These are phyloP conservation scores for Mya arenaria DNA, from an alignment of 1,140 invertebrate genomes.

Conservation along the genomic window DNA sequence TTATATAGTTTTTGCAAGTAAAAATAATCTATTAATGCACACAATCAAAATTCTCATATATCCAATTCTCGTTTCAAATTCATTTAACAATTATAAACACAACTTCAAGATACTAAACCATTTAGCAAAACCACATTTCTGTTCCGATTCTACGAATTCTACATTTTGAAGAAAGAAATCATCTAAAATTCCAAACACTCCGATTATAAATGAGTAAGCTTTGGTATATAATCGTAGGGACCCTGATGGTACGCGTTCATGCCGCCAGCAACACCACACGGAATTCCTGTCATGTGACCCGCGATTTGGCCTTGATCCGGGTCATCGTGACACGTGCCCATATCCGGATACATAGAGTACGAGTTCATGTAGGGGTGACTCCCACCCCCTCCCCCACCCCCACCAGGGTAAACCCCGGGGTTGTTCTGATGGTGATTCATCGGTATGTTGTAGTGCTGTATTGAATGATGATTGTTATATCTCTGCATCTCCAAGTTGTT, in stretches of 20 bases:
- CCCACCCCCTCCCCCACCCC: constrained; percentile 7
- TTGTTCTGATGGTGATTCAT: constrained; percentile 51
- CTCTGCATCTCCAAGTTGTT: constrained; percentile 48
- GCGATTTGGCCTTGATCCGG: constrained; percentile 50
- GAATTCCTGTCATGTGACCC: constrained; percentile 52
- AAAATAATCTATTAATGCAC: too few relatives aligned
- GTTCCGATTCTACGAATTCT: too few relatives aligned
- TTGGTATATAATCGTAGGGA: constrained; percentile 67
- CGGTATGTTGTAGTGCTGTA: constrained; percentile 53
- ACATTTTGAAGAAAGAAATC: too few relatives aligned
- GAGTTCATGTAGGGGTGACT: constrained; percentile 54
- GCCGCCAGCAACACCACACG: constrained; percentile 55
- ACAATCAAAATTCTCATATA: too few relatives aligned
- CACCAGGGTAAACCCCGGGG: constrained; percentile 2
- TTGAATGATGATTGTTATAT: constrained; percentile 70
- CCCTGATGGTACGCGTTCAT: constrained; percentile 64
- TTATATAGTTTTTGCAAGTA: too few relatives aligned
- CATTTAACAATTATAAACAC: too few relatives aligned
- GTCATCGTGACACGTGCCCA: constrained; percentile 50
- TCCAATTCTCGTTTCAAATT: too few relatives aligned
- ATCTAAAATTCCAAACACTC: too few relatives aligned
- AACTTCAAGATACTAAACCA: too few relatives aligned
- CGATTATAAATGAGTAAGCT: constrained; percentile 70
- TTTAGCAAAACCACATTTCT: too few relatives aligned
- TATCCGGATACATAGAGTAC: constrained; percentile 58